Evolutionary conservation across 2,113 vertebrate species (phyloP), one percentile per base, ranked within the genome.

Genomic region (Forbesichthys papilliferus): DNA sequence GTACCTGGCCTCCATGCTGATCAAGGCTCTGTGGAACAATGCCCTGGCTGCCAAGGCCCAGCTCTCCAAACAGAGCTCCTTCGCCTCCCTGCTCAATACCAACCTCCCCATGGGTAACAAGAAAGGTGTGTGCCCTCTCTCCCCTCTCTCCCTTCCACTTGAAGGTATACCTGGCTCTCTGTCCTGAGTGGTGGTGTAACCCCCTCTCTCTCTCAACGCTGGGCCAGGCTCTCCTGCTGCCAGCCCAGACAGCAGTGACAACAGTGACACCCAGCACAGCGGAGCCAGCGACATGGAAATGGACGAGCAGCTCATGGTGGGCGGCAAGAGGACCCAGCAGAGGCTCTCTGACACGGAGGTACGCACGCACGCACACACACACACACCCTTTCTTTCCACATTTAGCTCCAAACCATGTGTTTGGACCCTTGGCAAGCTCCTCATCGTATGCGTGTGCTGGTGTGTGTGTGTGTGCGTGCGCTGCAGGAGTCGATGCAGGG

Each of bases 1-100:
- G 69, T 99, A 99, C 85, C 91, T 99, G 94, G 96, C 98, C 53
- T 99, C 97, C 61, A 99, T 99, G 98, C 92, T 99, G 82, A 99
- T 99, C 89, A 99, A 99, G 92, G 98, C 98, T 11, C 92, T 98
- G 73, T 99, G 98, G 98, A 99, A 99, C 88, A 99, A 99, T 74
- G 96, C 98, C 5, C 91, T 99, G 82, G 96, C 98, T 53, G 96
- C 97, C 70, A 99, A 99, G 77, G 96, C 98, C 65, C 98, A 99
- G 82, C 94, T 99, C 56, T 99, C 98, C 79, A 99, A 99, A 75
- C 98, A 99, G 89, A 99, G 98, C 89, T 99, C 97, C 75, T 99
- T 99, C 76, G 96, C 97, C 71, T 99, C 98, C 16, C 93, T 99
- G 80, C 93, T 99, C 79, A 99, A 98, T 92, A 98, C 97, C 84